These are phyloP conservation scores for Ferdinandea cuprea DNA, from an alignment of 2,888 invertebrate genomes.

Conservation along the genomic window DNA sequence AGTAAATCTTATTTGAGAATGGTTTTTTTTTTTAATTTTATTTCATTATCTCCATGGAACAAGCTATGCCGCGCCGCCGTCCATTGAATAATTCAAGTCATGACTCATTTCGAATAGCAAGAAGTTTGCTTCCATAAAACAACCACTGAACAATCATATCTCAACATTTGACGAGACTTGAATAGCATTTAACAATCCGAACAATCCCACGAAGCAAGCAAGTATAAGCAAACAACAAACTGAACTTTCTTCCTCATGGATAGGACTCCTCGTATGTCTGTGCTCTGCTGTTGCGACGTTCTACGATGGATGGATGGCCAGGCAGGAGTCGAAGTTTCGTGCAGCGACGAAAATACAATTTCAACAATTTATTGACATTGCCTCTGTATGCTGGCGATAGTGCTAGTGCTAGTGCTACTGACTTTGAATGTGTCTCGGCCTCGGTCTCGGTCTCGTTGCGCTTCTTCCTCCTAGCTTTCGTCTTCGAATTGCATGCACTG, in stretches of 20 bases:
- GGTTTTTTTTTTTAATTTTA: slow-evolving; percentile 1
- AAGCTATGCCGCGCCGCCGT: not conserved
- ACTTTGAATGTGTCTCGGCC: not conserved
- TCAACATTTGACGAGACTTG: slow-evolving; percentile 69
- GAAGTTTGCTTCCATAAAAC: slow-evolving; percentile 42
- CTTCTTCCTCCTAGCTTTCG: slow-evolving; percentile 8
- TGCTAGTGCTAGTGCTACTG: not conserved
- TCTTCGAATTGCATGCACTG: slow-evolving; percentile 50
- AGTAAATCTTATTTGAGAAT: not conserved
- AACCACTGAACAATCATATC: slow-evolving; percentile 59
- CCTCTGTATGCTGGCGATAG: slow-evolving; percentile 12
- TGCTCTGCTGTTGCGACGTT: not conserved
- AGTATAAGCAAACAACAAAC: too few species aligned
- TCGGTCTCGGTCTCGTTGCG: too few species aligned
- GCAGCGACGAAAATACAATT: slow-evolving; percentile 67
- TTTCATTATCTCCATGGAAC: slow-evolving; percentile 1
- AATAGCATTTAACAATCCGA: slow-evolving; percentile 57
- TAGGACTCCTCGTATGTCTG: slow-evolving; percentile 28
- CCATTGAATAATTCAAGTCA: slow-evolving; percentile 54
- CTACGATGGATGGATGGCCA: not conserved
- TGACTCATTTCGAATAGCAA: slow-evolving; percentile 54
- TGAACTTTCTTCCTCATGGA: slow-evolving; percentile 56
- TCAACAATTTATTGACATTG: slow-evolving; percentile 71
- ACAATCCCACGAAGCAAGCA: slow-evolving; percentile 56
- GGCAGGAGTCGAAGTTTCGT: slow-evolving; percentile 32